Conservation (phyloP, 2,797 vertebrate species). For the Synanceia verrucosa region DNA sequence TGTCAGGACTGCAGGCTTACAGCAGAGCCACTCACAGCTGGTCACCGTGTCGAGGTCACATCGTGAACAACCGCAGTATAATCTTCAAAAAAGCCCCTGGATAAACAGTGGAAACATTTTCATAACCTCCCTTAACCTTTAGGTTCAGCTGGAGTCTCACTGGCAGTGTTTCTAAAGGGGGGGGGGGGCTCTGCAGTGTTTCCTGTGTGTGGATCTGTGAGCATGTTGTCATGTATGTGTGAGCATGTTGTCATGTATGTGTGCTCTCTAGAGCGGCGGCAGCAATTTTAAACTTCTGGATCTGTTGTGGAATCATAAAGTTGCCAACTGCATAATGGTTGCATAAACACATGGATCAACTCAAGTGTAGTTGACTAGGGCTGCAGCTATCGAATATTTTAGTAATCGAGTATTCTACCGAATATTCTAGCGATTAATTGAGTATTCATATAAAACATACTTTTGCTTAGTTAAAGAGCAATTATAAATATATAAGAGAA, state of each 20-base stretch:
- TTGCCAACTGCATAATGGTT: not conserved
- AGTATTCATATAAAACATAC: too few species aligned
- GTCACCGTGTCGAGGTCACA: conserved; percentile 59
- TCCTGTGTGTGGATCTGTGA: not conserved
- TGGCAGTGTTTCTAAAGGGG: conserved; percentile 37
- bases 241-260: too few species aligned
- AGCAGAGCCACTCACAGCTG: conserved; percentile 61
- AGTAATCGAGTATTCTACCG: too few species aligned
- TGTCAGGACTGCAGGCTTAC: conserved; percentile 23
- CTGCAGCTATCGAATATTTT: too few species aligned
- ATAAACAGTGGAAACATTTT: conserved; percentile 76
- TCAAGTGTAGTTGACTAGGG: too few species aligned
- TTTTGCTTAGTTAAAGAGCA: too few species aligned
- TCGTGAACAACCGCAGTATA: conserved; percentile 64
- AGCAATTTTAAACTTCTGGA: not conserved
- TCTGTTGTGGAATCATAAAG: not conserved
- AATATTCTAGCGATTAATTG: too few species aligned
- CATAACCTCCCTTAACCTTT: conserved; percentile 70
- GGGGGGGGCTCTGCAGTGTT: conserved; percentile 27
- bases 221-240: not conserved
- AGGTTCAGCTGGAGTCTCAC: conserved; percentile 65
- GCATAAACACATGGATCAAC: not conserved
- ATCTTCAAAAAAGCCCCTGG: conserved; percentile 64
- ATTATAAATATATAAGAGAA: too few species aligned
- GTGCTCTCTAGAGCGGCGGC: not conserved